Evolutionary conservation across 2,113 vertebrate species (phyloP).

Genomic region (Lagopus muta): DNA sequence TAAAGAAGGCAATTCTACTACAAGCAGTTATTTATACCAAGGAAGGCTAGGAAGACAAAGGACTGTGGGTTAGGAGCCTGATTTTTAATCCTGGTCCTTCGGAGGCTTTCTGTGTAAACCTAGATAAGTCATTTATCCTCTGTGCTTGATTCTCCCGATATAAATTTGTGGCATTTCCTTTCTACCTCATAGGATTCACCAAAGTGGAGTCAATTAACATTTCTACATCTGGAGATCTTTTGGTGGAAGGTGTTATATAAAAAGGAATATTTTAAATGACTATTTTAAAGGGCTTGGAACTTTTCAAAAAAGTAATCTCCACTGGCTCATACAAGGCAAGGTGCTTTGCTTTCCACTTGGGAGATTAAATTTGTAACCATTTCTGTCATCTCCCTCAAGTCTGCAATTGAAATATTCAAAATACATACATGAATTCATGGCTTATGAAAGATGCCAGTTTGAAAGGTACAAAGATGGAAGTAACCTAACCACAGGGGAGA

Average conservation of each 20-base stretch:
- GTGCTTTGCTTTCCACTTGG: neutral
- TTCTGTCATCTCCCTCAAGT: neutral
- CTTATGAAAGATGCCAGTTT: neutral
- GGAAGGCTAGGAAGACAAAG: neutral
- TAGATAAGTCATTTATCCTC: neutral
- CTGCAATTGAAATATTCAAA: neutral
- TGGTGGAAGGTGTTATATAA: neutral
- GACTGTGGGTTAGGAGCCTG: neutral
- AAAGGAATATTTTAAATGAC: neutral
- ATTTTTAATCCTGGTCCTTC: neutral
- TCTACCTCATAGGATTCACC: neutral
- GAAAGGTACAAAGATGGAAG: neutral
- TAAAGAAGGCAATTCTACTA: neutral
- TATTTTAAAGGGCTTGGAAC: neutral
- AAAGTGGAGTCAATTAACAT: neutral
- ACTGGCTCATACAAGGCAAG: neutral
- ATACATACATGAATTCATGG: accelerated
- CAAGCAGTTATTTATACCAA: neutral
- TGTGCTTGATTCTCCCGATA: neutral
- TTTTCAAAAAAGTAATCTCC: neutral
- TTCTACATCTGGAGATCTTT: neutral
- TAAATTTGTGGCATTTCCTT: neutral
- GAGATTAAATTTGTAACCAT: neutral
- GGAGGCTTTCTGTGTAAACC: neutral
- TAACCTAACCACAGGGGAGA: neutral